Evolutionary conservation across 2,797 vertebrate species (phyloP).

Genomic region (Lindbergichthys nudifrons): DNA sequence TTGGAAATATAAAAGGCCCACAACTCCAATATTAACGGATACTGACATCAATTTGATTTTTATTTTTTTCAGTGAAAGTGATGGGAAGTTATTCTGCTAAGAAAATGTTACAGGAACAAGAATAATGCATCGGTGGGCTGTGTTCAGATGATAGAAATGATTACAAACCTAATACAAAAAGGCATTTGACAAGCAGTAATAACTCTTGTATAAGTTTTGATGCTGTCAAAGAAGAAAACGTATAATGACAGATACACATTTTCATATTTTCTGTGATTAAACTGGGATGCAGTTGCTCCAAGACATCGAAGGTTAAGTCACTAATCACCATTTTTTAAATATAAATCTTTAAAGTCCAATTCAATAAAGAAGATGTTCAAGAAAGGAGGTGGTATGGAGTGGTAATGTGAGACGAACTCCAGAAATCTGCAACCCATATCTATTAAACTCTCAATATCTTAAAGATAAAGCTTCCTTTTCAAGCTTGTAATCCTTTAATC

Average conservation of each 20-base stretch:
- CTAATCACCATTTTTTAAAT: not conserved
- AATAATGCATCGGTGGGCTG: not conserved
- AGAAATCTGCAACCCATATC: slow-evolving; percentile 29
- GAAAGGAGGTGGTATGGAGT: not conserved
- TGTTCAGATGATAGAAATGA: slow-evolving; percentile 1
- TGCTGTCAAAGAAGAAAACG: slow-evolving; percentile 2
- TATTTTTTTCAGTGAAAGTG: not conserved
- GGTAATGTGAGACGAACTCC: not conserved
- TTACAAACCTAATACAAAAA: slow-evolving; percentile 8
- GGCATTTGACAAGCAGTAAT: slow-evolving; percentile 1
- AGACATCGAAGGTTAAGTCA: not conserved
- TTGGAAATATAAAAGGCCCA: no score
- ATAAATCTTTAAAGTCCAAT: not conserved
- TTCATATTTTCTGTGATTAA: not conserved
- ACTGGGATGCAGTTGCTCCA: not conserved
- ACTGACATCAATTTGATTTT: not conserved
- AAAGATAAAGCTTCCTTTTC: slow-evolving; percentile 46
- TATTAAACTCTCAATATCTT: slow-evolving; percentile 49
- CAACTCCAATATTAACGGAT: not conserved
- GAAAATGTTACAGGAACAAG: slow-evolving; percentile 4
- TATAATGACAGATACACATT: not conserved
- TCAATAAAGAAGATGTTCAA: not conserved
- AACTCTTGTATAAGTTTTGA: not conserved
- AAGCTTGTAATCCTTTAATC: slow-evolving; percentile 67
- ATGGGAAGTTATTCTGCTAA: slow-evolving; percentile 2